These are phyloP conservation scores for Drosophila mercatorum DNA, from an alignment of 2,888 invertebrate species.

Conservation along the genomic window DNA sequence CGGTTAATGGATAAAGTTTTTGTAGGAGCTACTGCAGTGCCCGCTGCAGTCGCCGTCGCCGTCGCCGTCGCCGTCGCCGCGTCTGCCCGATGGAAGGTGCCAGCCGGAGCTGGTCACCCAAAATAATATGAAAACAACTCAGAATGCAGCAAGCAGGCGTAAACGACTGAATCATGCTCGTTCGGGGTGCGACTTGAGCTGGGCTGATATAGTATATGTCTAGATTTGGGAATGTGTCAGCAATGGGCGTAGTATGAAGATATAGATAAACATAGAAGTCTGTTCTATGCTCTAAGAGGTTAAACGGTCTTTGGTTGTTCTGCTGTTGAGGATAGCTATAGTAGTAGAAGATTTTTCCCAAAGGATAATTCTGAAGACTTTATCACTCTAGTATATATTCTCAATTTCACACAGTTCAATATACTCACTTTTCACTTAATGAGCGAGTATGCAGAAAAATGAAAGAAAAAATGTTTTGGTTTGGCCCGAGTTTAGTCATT, in stretches of 20 bases:
- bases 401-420: not conserved
- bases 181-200: not conserved
- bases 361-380: not conserved
- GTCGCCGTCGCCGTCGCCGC: conserved; percentile 8
- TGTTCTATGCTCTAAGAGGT: too few relatives aligned
- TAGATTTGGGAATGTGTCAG: not conserved
- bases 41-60: conserved; percentile 24
- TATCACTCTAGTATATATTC: not conserved
- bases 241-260: too few relatives aligned
- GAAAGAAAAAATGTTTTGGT: conserved; percentile 12
- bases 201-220: not conserved
- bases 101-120: conserved; percentile 9
- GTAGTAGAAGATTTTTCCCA: too few relatives aligned
- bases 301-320: too few relatives aligned
- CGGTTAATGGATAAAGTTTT: conserved; percentile 63
- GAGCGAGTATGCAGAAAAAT: not conserved
- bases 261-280: too few relatives aligned
- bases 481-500: conserved; percentile 54
- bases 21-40: conserved; percentile 51
- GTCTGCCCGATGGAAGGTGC: conserved; percentile 40
- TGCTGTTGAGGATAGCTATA: too few relatives aligned
- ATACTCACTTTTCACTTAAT: not conserved
- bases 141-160: not conserved
- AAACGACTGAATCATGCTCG: not conserved
- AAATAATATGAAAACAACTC: conserved; percentile 5